These are phyloP conservation scores for Plebejus anna DNA, from an alignment of 2,888 invertebrate genomes.

Conservation along the genomic window DNA sequence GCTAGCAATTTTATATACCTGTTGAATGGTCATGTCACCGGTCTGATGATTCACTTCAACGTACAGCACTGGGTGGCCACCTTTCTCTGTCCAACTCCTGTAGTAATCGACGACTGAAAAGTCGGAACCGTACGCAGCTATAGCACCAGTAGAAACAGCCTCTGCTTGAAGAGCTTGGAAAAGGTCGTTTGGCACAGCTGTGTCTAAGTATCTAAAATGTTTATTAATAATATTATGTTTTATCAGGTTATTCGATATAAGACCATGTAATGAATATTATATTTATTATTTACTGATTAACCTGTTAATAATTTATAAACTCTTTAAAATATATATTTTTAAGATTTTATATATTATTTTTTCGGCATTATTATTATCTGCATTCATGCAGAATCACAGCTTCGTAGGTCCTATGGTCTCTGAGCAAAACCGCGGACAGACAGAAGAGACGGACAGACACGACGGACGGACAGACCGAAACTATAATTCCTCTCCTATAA, in stretches of 20 bases:
- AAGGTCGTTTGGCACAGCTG: conserved; percentile 71
- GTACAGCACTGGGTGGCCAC: conserved; percentile 80
- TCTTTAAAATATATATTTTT: too few species aligned
- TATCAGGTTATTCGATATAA: background rate
- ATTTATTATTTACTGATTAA: too few species aligned
- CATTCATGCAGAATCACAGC: too few species aligned
- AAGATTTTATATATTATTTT: too few species aligned
- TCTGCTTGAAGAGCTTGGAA: conserved; percentile 67
- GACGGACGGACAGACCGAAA: too few species aligned
- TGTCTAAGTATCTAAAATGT: conserved; percentile 54
- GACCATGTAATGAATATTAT: background rate
- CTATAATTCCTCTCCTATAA: too few species aligned
- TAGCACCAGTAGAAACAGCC: conserved; percentile 45
- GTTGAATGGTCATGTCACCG: conserved; percentile 54
- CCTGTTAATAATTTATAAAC: too few species aligned
- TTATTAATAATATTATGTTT: background rate
- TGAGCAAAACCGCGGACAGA: too few species aligned
- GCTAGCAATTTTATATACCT: conserved; percentile 2
- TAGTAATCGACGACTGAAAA: conserved; percentile 65
- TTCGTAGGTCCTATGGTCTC: too few species aligned
- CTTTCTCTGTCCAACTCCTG: conserved; percentile 76
- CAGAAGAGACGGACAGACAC: too few species aligned
- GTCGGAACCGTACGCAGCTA: conserved; percentile 54
- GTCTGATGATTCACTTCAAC: conserved; percentile 71
- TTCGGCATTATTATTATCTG: too few species aligned